A percentile compares a stretch with the other conserved stretches of the same genome.
Conservation (phyloP, 64 coral and sea anemone species). For the Astreopora myriophthalma region DNA sequence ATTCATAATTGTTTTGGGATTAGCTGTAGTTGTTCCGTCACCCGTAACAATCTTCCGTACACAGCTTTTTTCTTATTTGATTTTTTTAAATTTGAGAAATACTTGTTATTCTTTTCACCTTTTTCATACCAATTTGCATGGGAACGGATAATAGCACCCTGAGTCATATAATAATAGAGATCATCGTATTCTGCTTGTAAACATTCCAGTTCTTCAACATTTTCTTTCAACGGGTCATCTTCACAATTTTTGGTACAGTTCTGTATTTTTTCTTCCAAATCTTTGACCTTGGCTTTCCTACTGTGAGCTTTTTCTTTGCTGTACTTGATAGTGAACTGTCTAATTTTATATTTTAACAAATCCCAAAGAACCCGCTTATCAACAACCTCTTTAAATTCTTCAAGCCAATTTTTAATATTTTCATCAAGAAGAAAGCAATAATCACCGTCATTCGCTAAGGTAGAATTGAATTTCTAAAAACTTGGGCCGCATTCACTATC, state of each 20-base stretch:
- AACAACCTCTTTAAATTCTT: neutral
- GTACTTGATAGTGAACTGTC: constrained; percentile 30
- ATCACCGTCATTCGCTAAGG: neutral
- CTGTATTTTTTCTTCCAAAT: neutral
- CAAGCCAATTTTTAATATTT: neutral
- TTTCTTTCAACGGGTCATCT: neutral
- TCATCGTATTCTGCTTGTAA: constrained; percentile 27
- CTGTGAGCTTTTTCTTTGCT: constrained; percentile 7
- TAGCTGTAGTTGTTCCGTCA: neutral
- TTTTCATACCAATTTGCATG: constrained; percentile 38
- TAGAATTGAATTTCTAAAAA: neutral
- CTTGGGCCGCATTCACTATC: no score
- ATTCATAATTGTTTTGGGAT: no score
- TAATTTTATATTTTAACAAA: constrained; percentile 57
- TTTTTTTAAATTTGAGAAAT: constrained; percentile 45
- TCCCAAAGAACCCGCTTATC: constrained; percentile 43
- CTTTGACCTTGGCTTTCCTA: neutral
- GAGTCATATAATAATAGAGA: constrained; percentile 26
- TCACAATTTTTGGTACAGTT: neutral
- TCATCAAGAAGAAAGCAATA: neutral
- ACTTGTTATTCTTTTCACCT: constrained; percentile 67
- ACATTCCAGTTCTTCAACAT: constrained; percentile 3
- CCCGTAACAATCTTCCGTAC: neutral
- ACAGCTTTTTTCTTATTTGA: neutral
- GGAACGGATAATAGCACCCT: constrained; percentile 30